Percentiles rank a stretch among this genome's conserved stretches.
These are phyloP conservation scores for Helarctos malayanus DNA, from an alignment of 2,797 vertebrate species.

Conservation along the genomic window DNA sequence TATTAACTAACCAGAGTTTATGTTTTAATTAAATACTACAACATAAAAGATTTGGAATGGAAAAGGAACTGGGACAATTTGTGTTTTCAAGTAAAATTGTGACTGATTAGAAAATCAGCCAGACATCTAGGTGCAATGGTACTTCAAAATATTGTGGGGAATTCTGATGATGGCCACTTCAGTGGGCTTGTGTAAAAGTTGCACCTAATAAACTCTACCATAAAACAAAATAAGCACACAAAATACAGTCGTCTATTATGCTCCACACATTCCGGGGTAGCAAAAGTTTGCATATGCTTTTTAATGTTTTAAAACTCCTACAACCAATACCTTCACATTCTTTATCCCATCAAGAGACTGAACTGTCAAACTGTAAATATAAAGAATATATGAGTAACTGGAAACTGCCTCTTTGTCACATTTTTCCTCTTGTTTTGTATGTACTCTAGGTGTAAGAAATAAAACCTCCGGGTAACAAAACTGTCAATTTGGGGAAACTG, in stretches of 20 bases:
- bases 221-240: conserved; percentile 94
- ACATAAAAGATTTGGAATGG: conserved; percentile 90
- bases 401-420: conserved; percentile 94
- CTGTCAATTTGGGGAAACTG: conserved; percentile 93
- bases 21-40: conserved; percentile 93
- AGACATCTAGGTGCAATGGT: conserved; percentile 89
- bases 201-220: conserved; percentile 92
- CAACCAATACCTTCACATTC: conserved; percentile 94
- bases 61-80: conserved; percentile 90
- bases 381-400: conserved; percentile 95
- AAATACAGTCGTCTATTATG: conserved; percentile 92
- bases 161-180: conserved; percentile 89
- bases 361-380: conserved; percentile 94
- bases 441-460: conserved; percentile 91
- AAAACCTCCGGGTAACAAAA: conserved; percentile 91
- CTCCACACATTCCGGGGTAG: conserved; percentile 94
- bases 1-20: conserved; percentile 96
- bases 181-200: conserved; percentile 89
- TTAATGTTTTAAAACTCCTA: conserved; percentile 94
- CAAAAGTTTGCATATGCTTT: conserved; percentile 96
- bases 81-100: conserved; percentile 91
- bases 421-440: conserved; percentile 84
- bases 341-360: conserved; percentile 93
- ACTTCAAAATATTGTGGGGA: conserved; percentile 88
- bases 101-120: conserved; percentile 90